Base-by-base conservation (phyloP, 1,140 invertebrate species). In the Penaeus chinensis region DNA sequence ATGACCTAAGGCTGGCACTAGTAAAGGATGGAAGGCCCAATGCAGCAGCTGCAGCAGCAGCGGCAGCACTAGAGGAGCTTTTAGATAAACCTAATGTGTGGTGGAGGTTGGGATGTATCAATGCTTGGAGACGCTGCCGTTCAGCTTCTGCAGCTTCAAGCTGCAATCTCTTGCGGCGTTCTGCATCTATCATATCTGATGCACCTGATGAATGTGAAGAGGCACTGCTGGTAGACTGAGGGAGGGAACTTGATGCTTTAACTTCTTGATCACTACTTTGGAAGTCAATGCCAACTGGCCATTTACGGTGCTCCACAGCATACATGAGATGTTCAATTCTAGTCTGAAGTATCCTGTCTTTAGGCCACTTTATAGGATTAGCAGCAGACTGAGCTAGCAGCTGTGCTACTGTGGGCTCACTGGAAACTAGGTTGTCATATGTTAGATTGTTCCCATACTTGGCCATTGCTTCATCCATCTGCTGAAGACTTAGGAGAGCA, bases 401-500 rank as follows among this genome's bases (percentile, higher is more conserved):
- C 66, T 91, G 90, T 60, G 90, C 90, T 42, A 91, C 90, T 24
- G 90, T 89, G n/a, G 89, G 85, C 77, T 90, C 90, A 77, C 71
- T 87, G 10, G 89, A 84, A 78, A 91, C 90, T 84, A 90, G 62
- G 42, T 77, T 84, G 76, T 91, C 91, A 74, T 90, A 90, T 66
- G 88, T 89, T 5, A 88, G 32, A 47, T 85, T 89, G 54, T 71
- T 87, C 18, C 89, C 89, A 37, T 63, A 61, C 77, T 91, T 91
- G 47, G 90, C 90, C 87, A 91, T 91, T 16, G 90, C 89, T 81
- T 90, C 89, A 80, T 91, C 91, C 90, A 91, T 91, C 82, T 91
- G 91, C 66, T 91, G 89, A 22, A 91, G 87, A 79, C 87, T 91
- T 20, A 91, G 79, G 24, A 89, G 80, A 22, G 91, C 65, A 22